Evolutionary conservation across 2,113 vertebrate species (phyloP).

Genomic region (Dinomys branickii): DNA sequence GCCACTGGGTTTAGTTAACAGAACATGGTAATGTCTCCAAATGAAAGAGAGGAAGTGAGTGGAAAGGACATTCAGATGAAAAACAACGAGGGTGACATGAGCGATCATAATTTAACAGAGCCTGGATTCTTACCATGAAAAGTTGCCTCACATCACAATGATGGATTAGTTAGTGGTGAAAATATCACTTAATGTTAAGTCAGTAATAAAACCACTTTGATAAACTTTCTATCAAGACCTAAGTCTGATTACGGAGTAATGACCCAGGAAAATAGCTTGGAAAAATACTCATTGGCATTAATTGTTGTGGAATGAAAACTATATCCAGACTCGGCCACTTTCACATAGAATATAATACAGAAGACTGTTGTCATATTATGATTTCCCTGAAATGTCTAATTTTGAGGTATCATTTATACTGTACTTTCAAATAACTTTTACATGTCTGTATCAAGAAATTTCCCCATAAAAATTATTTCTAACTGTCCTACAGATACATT

Average conservation of each 20-base stretch:
- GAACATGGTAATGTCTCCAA: neutral
- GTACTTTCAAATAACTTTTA: neutral
- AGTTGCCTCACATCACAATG: neutral
- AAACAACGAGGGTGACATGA: neutral
- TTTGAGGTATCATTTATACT: neutral
- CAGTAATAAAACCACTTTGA: neutral
- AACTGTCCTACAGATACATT: neutral
- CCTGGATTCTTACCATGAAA: neutral
- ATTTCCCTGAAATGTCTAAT: neutral
- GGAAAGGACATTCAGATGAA: neutral
- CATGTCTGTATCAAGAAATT: neutral
- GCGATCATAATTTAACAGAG: neutral
- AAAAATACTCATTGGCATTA: neutral
- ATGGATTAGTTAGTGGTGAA: neutral
- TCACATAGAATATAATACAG: neutral
- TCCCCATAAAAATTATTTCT: neutral
- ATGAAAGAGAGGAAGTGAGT: neutral
- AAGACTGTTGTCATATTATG: neutral
- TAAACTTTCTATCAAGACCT: neutral
- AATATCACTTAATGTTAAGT: neutral
- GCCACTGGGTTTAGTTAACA: neutral
- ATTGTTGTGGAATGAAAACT: neutral
- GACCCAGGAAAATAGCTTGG: neutral
- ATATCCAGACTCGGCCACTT: neutral
- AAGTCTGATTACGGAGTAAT: neutral